phyloP scores from a whole-genome alignment of 2,888 invertebrate species.

The Drosophila picticornis region DNA sequence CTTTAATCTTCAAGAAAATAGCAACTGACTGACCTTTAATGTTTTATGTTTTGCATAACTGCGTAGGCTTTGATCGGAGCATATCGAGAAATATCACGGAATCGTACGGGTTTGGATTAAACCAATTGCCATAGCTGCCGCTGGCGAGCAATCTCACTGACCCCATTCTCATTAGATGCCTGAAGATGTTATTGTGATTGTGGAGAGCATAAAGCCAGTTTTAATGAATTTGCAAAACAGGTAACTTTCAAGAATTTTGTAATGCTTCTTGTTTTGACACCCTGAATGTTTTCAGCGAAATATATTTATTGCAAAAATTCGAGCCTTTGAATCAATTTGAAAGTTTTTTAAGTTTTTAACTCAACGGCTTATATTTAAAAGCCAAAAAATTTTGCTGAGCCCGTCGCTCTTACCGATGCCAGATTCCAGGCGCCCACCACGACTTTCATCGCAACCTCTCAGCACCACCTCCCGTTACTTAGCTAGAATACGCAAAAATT shows the following conservation, averaged over 20 bases:
- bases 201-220: background rate
- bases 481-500: constrained; percentile 39
- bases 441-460: background rate
- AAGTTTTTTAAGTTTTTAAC: too few relatives aligned
- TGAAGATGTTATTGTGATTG: background rate
- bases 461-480: background rate
- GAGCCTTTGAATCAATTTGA: background rate
- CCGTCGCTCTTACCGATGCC: constrained; percentile 4
- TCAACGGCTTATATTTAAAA: constrained; percentile 37
- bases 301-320: background rate
- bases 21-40: background rate
- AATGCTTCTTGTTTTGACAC: background rate
- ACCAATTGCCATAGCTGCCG: background rate
- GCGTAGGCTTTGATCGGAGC: background rate
- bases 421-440: background rate
- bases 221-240: background rate
- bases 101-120: background rate
- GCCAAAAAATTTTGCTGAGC: constrained; percentile 31
- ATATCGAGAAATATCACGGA: background rate
- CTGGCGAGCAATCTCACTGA: background rate
- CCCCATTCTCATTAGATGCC: background rate
- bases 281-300: background rate
- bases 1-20: constrained; percentile 1
- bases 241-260: background rate
- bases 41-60: background rate